Evolutionary conservation across 2,797 vertebrate genomes (phyloP).

Genomic region (Austrolebias charrua): DNA sequence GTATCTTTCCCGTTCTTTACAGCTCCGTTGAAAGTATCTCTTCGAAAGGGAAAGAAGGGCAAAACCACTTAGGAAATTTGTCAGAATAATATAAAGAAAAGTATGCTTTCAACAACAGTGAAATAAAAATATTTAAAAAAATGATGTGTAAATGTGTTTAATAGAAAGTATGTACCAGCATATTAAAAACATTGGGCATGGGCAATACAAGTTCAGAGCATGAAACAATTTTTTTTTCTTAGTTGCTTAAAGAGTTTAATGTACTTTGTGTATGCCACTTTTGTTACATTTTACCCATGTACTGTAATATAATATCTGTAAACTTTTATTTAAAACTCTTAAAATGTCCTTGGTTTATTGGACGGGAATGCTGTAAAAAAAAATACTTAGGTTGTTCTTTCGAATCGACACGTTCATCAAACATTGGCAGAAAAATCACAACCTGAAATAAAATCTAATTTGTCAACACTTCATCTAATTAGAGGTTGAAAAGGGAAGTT

Average conservation of each 20-base stretch:
- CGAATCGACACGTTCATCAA: too few relatives aligned
- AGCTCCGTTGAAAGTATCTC: neutral
- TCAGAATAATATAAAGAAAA: neutral
- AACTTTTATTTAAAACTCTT: too few relatives aligned
- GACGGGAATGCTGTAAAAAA: neutral
- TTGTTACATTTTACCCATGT: too few relatives aligned
- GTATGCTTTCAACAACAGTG: neutral
- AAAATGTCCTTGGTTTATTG: too few relatives aligned
- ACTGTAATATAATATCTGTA: too few relatives aligned
- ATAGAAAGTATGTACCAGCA: neutral
- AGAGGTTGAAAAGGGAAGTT: neutral
- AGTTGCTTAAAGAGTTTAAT: too few relatives aligned
- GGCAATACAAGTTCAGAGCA: too few relatives aligned
- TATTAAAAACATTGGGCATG: too few relatives aligned
- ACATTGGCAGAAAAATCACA: neutral
- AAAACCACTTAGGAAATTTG: neutral
- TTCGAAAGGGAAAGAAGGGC: neutral
- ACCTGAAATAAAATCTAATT: neutral
- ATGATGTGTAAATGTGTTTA: neutral
- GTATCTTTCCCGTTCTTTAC: neutral
- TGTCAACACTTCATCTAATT: neutral
- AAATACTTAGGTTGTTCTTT: neutral
- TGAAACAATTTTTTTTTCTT: too few relatives aligned
- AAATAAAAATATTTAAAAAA: neutral
- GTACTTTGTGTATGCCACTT: too few relatives aligned